A percentile compares a stretch with the other conserved stretches of the same genome.
phyloP scores from a whole-genome alignment of 2,113 vertebrate genomes.

The Etheostoma spectabile region DNA sequence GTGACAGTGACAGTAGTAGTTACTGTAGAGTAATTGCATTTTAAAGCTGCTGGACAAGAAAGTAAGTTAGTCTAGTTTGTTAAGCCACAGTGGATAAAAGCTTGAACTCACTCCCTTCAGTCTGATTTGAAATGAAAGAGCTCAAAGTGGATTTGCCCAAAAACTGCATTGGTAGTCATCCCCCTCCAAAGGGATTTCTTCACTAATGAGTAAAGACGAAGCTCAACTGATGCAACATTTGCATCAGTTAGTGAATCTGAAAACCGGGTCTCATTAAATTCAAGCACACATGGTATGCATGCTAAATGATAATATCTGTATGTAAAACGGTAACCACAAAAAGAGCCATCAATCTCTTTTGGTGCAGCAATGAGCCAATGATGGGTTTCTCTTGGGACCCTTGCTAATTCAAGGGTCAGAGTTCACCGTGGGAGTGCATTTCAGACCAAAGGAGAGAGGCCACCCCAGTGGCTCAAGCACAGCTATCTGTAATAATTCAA shows the following conservation, averaged over 20 bases:
- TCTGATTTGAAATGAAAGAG: conserved; percentile 40
- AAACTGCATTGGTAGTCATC: conserved; percentile 37
- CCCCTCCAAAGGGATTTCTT: conserved; percentile 10
- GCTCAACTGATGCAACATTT: conserved; percentile 45
- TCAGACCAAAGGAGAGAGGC: conserved; percentile 28
- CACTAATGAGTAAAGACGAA: conserved; percentile 34
- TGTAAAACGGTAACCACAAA: conserved; percentile 34
- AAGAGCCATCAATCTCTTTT: conserved; percentile 48
- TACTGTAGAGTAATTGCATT: not conserved
- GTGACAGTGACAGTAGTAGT: not conserved
- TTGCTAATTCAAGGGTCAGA: conserved; percentile 46
- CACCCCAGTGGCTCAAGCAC: not conserved
- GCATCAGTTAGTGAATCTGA: conserved; percentile 19
- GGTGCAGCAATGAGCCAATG: conserved; percentile 15
- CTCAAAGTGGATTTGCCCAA: conserved; percentile 35
- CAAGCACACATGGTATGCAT: not conserved
- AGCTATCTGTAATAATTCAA: not conserved
- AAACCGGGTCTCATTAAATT: conserved; percentile 1
- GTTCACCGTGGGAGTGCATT: conserved; percentile 40
- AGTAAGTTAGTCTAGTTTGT: conserved; percentile 8
- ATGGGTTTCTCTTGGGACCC: conserved; percentile 29
- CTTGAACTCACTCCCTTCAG: not conserved
- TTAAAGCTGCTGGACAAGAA: not conserved
- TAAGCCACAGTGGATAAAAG: conserved; percentile 3
- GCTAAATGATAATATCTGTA: not conserved